Evolutionary conservation across 2,888 invertebrate species (phyloP).

Genomic region (Heteromyza rotundicornis): DNA sequence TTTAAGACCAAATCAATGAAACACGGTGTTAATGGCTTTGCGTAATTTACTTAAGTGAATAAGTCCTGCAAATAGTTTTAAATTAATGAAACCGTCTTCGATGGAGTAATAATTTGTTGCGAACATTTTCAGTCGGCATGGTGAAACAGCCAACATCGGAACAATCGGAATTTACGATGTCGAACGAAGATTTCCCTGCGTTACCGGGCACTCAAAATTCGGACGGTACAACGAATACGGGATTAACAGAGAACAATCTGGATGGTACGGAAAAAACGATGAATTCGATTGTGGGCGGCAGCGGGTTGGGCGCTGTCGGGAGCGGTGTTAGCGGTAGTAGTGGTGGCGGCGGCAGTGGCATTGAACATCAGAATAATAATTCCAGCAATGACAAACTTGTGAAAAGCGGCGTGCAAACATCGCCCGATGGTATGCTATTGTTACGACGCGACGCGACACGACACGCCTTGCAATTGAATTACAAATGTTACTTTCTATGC

Average conservation of each 20-base stretch:
- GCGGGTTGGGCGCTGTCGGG: constrained; percentile 43
- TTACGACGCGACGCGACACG: not conserved
- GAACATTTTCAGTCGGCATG: constrained; percentile 76
- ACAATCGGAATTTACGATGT: constrained; percentile 95
- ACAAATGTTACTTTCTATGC: too few species aligned
- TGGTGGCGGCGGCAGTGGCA: constrained; percentile 44
- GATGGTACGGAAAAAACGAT: constrained; percentile 62
- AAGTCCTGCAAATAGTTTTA: not conserved
- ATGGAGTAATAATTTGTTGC: not conserved
- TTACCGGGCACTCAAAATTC: constrained; percentile 89
- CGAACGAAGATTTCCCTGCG: constrained; percentile 99
- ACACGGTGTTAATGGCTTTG: too few species aligned
- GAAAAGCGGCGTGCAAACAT: constrained; percentile 91
- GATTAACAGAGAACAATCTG: constrained; percentile 56
- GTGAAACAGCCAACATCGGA: constrained; percentile 93
- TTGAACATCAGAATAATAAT: constrained; percentile 61
- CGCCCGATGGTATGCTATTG: constrained; percentile 78
- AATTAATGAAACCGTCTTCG: not conserved
- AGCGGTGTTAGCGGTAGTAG: constrained; percentile 41
- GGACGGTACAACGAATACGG: constrained; percentile 65
- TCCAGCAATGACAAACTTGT: constrained; percentile 65
- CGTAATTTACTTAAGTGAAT: too few species aligned
- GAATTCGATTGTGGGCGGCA: constrained; percentile 59
- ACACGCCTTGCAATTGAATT: not conserved
- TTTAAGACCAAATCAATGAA: too few species aligned